phyloP scores from a whole-genome alignment of 2,797 vertebrate genomes.

The Miichthys miiuy region DNA sequence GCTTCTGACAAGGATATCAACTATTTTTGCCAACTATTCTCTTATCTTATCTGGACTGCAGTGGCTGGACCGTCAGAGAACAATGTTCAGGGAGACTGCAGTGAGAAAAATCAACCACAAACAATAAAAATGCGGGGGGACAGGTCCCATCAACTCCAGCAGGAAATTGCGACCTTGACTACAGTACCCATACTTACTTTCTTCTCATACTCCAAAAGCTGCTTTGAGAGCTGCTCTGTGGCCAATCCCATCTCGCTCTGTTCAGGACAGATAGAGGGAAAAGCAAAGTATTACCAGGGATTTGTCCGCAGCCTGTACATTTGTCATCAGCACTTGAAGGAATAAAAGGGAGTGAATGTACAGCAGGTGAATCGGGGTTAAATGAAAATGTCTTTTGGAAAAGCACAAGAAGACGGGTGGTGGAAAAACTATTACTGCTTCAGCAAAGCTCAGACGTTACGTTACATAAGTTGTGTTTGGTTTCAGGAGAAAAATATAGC shows the following conservation, averaged over 20 bases:
- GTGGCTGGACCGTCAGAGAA: neutral
- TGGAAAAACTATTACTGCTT: neutral
- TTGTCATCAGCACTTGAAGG: neutral
- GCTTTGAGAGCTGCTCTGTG: slow-evolving; percentile 95
- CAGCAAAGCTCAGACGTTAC: slow-evolving; percentile 7
- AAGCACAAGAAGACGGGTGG: neutral
- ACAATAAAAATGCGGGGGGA: neutral
- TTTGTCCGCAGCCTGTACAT: neutral
- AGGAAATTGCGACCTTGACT: neutral
- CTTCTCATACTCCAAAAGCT: slow-evolving; percentile 95
- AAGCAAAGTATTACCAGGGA: neutral
- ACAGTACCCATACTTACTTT: slow-evolving; percentile 86
- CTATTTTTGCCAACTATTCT: neutral
- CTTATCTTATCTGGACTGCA: neutral
- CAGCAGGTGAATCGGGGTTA: slow-evolving; percentile 18
- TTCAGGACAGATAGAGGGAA: slow-evolving; percentile 24
- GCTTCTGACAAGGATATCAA: neutral
- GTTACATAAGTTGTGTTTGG: neutral
- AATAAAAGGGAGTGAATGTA: slow-evolving; percentile 5
- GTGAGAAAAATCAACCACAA: neutral
- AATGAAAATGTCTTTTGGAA: slow-evolving; percentile 6
- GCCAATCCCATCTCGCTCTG: slow-evolving; percentile 99
- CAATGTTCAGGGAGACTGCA: neutral
- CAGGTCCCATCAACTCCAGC: neutral
- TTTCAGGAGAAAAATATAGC: neutral